Conservation (phyloP, 2,888 invertebrate species). For the Argyresthia goedartella region DNA sequence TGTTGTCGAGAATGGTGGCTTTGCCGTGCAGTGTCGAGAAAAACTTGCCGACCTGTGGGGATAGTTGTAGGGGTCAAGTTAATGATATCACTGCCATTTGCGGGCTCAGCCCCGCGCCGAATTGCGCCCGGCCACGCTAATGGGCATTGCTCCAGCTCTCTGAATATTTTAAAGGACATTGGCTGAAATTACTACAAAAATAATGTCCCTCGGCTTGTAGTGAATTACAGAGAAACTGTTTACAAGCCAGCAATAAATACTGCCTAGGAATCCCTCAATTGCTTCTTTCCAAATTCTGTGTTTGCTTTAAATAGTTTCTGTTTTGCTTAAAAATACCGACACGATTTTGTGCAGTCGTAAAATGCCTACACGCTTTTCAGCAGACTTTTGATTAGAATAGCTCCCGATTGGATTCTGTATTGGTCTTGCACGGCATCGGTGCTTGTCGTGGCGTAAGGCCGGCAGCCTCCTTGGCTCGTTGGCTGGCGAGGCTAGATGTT, state of each 20-base stretch:
- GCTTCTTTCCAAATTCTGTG: constrained; percentile 59
- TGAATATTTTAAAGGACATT: constrained; percentile 71
- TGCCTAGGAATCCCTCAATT: constrained; percentile 54
- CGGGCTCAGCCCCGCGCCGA: constrained; percentile 56
- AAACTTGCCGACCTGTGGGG: constrained; percentile 50
- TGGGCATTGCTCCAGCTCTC: constrained; percentile 62
- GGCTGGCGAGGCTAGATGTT: no score
- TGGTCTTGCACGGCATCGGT: no score
- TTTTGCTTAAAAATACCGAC: no score
- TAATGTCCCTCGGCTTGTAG: constrained; percentile 67
- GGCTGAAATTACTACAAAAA: constrained; percentile 69
- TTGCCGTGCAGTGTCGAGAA: constrained; percentile 61
- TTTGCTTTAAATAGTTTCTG: constrained; percentile 15
- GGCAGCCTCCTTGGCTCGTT: no score
- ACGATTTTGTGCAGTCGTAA: no score
- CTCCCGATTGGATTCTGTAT: no score
- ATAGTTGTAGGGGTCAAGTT: constrained; percentile 66
- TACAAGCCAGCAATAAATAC: constrained; percentile 63
- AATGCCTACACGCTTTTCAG: no score
- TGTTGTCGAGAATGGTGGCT: constrained; percentile 25
- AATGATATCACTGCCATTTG: constrained; percentile 69
- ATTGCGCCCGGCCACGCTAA: constrained; percentile 66
- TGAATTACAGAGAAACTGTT: constrained; percentile 66
- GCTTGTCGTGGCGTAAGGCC: no score
- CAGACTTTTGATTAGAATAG: no score